Evolutionary conservation across 2,888 invertebrate species (phyloP), one percentile per base, ranked within the genome.

Genomic region (Rhingia campestris): DNA sequence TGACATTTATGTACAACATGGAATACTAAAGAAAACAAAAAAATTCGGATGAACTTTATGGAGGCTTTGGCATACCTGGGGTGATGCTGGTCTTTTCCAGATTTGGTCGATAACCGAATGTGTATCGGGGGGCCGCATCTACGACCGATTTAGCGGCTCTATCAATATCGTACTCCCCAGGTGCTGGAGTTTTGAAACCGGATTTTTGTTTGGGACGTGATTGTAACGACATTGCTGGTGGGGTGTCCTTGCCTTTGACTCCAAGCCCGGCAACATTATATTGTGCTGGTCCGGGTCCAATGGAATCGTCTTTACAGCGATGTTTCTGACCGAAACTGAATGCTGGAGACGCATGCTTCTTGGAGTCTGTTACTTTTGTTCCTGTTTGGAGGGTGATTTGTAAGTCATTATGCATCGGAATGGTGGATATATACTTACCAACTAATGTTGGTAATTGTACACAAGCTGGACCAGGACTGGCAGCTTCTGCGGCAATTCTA

Each of bases 211-310:
- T 90, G 72, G 90, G 95, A 30, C 97, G 94, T 63, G 96, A 95
- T 89, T 97, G 96, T 39, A 98, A 93, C 4, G 97, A 96, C 39
- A 94, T 93, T 4, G 97, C 95, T 5, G 95, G 95, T 7, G 96
- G 95, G 72, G 93, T 94, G 81, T 97, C 95, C 89, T 91, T 91
- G 94, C 97, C 97, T 94, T 96, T 97, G 51, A 95, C 93, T 70
- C 96, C 95, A 89, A 97, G 93, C 81, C 97, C 97, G 86, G 95
- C 95, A 56, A 97, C 95, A 90, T 97, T 96, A 91, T 97, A 97
- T 86, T 96, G 95, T n/a, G 97, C 97, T 12, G 97, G 97, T 22
- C 97, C 97, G 2, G 97, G 97, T 37, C 97, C 97, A 87, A 89
- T 87, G 6, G 92, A 91, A 37, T 93, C 93, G 39, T 92, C 90